A percentile compares a stretch with the other conserved stretches of the same genome.
phyloP scores from a whole-genome alignment of 2,888 invertebrate species.

The Teinopalpus imperialis region DNA sequence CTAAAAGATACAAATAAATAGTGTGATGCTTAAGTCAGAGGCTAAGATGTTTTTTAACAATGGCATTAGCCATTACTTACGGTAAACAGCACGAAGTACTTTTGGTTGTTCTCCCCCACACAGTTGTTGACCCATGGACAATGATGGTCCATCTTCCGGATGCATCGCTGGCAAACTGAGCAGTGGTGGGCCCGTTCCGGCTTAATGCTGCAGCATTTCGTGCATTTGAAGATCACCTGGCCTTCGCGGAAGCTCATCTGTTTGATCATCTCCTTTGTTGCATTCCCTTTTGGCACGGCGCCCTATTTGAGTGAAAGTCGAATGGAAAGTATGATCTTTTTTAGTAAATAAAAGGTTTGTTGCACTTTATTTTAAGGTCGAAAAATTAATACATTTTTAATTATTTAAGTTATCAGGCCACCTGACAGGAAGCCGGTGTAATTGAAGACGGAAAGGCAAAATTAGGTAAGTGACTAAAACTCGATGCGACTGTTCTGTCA shows the following conservation, averaged over 20 bases:
- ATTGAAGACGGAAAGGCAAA: too few relatives aligned
- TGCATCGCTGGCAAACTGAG: conserved; percentile 94
- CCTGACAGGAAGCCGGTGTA: too few relatives aligned
- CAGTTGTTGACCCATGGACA: conserved; percentile 99
- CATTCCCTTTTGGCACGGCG: conserved; percentile 96
- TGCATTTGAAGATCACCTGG: conserved; percentile 96
- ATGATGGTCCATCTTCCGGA: conserved; percentile 85
- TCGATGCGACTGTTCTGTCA: too few relatives aligned
- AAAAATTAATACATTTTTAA: too few relatives aligned
- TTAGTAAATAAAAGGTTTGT: too few relatives aligned
- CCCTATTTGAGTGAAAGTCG: conserved; percentile 82
- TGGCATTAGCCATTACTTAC: conserved; percentile 81
- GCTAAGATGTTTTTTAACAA: too few relatives aligned
- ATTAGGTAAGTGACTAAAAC: too few relatives aligned
- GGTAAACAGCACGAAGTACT: conserved; percentile 98
- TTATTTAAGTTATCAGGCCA: too few relatives aligned
- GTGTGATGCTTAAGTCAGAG: too few relatives aligned
- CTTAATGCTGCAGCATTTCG: conserved; percentile 97
- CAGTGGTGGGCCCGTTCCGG: conserved; percentile 98
- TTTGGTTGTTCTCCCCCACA: conserved; percentile 99
- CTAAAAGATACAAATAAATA: too few relatives aligned
- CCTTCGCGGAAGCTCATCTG: conserved; percentile 96
- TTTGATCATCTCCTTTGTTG: conserved; percentile 97
- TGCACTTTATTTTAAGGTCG: too few relatives aligned
- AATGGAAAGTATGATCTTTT: too few relatives aligned